Percentiles rank a stretch among this genome's conserved stretches.
phyloP scores from a whole-genome alignment of 2,888 invertebrate genomes.

The Mythimna vitellina region DNA sequence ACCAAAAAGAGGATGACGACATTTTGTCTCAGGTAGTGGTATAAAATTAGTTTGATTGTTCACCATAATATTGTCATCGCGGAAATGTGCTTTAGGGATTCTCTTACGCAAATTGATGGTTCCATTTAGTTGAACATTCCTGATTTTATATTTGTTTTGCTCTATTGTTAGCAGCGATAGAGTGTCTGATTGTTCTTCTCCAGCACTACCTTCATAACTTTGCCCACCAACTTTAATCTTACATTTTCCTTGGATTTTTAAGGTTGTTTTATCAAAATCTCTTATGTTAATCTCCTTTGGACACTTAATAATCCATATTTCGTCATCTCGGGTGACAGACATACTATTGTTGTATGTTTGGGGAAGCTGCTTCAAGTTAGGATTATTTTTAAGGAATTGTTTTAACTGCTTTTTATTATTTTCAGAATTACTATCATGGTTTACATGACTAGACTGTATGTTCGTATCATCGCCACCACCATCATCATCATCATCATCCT shows the following conservation, averaged over 20 bases:
- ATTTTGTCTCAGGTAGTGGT: slow-evolving; percentile 83
- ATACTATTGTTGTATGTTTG: slow-evolving; percentile 49
- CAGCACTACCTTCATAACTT: slow-evolving; percentile 73
- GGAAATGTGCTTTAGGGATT: slow-evolving; percentile 79
- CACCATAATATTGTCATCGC: slow-evolving; percentile 70
- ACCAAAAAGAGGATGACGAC: slow-evolving; percentile 84
- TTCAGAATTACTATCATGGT: slow-evolving; percentile 17
- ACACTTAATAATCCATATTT: slow-evolving; percentile 80
- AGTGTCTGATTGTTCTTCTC: slow-evolving; percentile 63
- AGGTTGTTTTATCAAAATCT: slow-evolving; percentile 68
- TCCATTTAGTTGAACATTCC: slow-evolving; percentile 70
- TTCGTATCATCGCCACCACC: slow-evolving; percentile 22
- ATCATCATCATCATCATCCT: slow-evolving; percentile 65
- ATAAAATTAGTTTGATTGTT: slow-evolving; percentile 77
- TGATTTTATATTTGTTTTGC: slow-evolving; percentile 66
- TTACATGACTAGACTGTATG: slow-evolving; percentile 12
- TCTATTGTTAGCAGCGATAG: slow-evolving; percentile 68
- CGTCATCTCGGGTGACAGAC: slow-evolving; percentile 75
- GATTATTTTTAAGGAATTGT: slow-evolving; percentile 71
- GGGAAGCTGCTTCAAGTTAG: slow-evolving; percentile 65
- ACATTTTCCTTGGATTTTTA: slow-evolving; percentile 74
- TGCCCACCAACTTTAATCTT: slow-evolving; percentile 80
- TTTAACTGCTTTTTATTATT: slow-evolving; percentile 60
- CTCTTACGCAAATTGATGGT: slow-evolving; percentile 75
- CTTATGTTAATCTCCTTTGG: slow-evolving; percentile 75